These are phyloP conservation scores for Ladona fulva DNA, from an alignment of 1,140 invertebrate species.

Conservation along the genomic window DNA sequence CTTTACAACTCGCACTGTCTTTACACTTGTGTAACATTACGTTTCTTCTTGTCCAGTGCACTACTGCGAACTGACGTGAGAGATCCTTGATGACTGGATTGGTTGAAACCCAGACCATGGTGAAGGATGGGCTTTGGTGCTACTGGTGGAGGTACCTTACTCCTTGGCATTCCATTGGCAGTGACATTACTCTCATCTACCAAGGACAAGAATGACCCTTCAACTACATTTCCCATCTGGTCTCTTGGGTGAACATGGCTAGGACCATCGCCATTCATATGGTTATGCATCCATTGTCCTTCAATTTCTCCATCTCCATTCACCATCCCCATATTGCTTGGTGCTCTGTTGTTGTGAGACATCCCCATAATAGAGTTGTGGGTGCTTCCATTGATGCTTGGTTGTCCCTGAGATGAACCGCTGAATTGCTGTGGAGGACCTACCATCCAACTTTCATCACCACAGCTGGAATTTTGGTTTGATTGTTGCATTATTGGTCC, in stretches of 20 bases:
- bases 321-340: slow-evolving; percentile 22
- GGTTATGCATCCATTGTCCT: neutral
- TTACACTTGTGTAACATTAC: slow-evolving; percentile 50
- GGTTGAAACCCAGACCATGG: slow-evolving; percentile 39
- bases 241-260: slow-evolving; percentile 16
- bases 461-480: slow-evolving; percentile 20
- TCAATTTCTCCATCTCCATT: neutral
- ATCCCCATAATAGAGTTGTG: slow-evolving; percentile 24
- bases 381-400: slow-evolving; percentile 28
- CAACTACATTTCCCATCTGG: neutral
- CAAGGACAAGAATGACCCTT: slow-evolving; percentile 22
- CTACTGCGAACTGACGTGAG: slow-evolving; percentile 45
- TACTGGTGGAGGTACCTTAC: slow-evolving; percentile 26
- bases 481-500: slow-evolving; percentile 11
- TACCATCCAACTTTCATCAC: slow-evolving; percentile 27
- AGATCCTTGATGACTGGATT: slow-evolving; percentile 41
- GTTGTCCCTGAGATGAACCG: slow-evolving; percentile 27
- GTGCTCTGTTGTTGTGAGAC: slow-evolving; percentile 31
- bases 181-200: slow-evolving; percentile 34
- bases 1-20: neutral
- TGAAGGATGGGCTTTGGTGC: slow-evolving; percentile 26
- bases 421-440: slow-evolving; percentile 7
- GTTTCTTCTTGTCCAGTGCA: slow-evolving; percentile 36
- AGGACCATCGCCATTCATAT: slow-evolving; percentile 5
- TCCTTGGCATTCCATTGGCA: slow-evolving; percentile 33